Evolutionary conservation across 37 sponge, comb jelly and placozoan genomes (phyloP).

Genomic region (Hexactinellida sp.): DNA sequence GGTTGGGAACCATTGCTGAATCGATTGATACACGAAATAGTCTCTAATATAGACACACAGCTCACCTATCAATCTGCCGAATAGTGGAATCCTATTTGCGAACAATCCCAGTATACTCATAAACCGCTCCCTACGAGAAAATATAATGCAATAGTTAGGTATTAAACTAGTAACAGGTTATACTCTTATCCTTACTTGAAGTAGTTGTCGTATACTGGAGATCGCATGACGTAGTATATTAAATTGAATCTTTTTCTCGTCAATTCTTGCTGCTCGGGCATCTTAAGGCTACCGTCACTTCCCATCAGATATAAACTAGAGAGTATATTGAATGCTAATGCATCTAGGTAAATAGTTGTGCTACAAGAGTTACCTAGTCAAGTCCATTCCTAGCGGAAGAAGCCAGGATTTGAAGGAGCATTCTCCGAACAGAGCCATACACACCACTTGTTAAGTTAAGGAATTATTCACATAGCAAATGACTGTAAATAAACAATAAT

Average conservation of each 20-base stretch:
- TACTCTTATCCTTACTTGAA: neutral
- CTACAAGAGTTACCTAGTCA: neutral
- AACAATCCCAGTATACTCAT: neutral
- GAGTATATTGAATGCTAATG: no score
- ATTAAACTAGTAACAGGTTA: neutral
- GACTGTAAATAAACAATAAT: no score
- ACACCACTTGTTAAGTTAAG: neutral
- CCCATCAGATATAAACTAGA: neutral
- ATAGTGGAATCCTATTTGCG: neutral
- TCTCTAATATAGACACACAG: no score
- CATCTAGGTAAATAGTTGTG: no score
- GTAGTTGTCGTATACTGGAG: slow-evolving; percentile 11
- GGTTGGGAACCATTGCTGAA: no score
- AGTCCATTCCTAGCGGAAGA: neutral
- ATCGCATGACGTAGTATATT: neutral
- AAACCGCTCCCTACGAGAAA: neutral
- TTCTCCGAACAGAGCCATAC: neutral
- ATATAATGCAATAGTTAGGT: neutral
- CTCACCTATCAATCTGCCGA: neutral
- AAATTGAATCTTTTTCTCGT: neutral
- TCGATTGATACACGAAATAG: no score
- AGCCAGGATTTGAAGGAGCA: neutral
- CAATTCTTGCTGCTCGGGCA: neutral
- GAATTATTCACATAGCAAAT: neutral
- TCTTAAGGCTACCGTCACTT: neutral